Base-by-base conservation (phyloP, 1,140 invertebrate species). In the Stratiolaelaps scimitus region DNA sequence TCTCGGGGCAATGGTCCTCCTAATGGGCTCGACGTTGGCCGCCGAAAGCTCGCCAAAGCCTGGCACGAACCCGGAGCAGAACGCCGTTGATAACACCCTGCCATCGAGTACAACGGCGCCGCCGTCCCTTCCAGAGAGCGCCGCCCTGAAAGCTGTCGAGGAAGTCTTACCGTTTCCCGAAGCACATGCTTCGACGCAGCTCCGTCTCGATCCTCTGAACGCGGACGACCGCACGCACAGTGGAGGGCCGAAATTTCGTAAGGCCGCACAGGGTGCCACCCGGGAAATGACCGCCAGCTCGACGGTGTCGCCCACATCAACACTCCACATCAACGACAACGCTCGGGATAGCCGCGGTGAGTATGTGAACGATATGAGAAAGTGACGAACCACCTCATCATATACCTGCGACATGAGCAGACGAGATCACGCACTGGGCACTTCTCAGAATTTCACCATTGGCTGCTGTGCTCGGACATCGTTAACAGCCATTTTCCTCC, bases 191-290 rank as follows among this genome's bases (percentile, higher is more conserved):
- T 60, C 53, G 15, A 23, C 53, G 13, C 53, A 60, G 34, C 15
- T 60, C 53, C 53, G 26, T 2, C 2, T 60, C 1, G 47, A 4
- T 28, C 7, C 19, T 28, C 4, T 7, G 5, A 26, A 26, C 23
- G 23, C 15, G 15, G 34, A 40, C 10, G 34, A 40, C 10, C 34
- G 10, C 4, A 40, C 10, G 5, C 53, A 60, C 34, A 29, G 26
- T 17, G 53, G 53, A n/a, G 53, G 53, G 15, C 53, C 53, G 4
- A 60, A 60, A 10, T 26, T 60, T 26, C 53, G 53, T 5, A 60
- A 60, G 23, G 53, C 53, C 4, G 53, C 53, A 34, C 15, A 60
- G 10, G 17, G 26, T 15, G n/a, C 53, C 26, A 26, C 26, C 10
- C 15, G 53, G 2, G 53, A 60, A 15, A 60, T 60, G 53, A 17